Base-by-base conservation (phyloP, 2,797 vertebrate genomes). In the Danionella dracula region DNA sequence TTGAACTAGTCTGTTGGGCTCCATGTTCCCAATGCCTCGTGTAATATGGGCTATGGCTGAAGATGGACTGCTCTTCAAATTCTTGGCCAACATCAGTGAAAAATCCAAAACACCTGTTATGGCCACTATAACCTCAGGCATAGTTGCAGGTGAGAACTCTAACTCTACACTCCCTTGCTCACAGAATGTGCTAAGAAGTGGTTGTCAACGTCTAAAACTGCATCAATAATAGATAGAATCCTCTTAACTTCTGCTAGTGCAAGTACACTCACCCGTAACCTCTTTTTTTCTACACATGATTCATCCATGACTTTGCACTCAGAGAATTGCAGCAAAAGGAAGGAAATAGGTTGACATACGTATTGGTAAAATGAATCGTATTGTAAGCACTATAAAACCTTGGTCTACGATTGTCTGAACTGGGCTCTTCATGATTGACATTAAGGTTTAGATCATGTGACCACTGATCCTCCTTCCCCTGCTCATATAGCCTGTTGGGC, bases 21-120 rank as follows among this genome's bases (percentile, higher is more conserved):
- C 94, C 79, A 97, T 98, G 94, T 97, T 98, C 78, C 96, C 96
- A 0, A 97, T 97, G 94, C 94, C 96, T 64, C 89, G 96, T 71
- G 90, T 99, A 45, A 96, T 99, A 82, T 98, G 94, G 77, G 96
- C 95, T 65, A 99, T 98, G 96, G 96, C 96, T 71, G 92, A 95
- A 77, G 96, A 98, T 8, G 96, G 96, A 1, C 87, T 98, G 70
- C 93, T 99, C 38, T 98, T 99, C 81, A 95, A 89, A 78, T 84
- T 85, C 79, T 85, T 98, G 88, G 90, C 92, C 77, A 91, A 80
- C 80, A 81, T 96, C 84, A 91, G 59, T 0, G 32, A 84, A 1
- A 90, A 85, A 84, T 95, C 91, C 82, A 95, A 96, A 92, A 95
- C 95, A 41, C 96, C 96, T 8, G 27, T 96, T 79, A 89, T 88